A percentile compares a stretch with the other conserved stretches of the same genome.
Conservation (phyloP, 2,888 invertebrate genomes). For the Chirona hameri region DNA sequence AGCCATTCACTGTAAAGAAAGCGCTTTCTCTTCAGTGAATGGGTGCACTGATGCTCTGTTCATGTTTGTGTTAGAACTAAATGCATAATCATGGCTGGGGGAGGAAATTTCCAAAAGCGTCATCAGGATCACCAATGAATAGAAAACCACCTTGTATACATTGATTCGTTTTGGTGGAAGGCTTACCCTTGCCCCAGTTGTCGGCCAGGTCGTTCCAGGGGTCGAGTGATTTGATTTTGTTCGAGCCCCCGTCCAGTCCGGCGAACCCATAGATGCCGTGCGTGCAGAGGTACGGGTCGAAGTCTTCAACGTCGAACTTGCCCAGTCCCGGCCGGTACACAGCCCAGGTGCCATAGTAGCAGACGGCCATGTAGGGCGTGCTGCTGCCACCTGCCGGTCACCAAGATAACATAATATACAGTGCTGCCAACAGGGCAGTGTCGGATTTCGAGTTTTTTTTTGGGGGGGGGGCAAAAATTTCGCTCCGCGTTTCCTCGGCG, state of each 20-base stretch:
- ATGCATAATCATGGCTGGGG: too few relatives aligned
- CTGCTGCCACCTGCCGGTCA: background rate
- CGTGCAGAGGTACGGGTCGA: constrained; percentile 66
- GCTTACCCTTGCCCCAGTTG: background rate
- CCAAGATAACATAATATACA: too few relatives aligned
- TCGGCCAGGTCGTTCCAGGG: constrained; percentile 10
- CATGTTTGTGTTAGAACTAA: background rate
- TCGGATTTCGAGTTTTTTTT: too few relatives aligned
- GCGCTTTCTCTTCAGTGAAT: too few relatives aligned
- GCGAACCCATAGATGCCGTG: constrained; percentile 71
- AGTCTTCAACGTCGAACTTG: constrained; percentile 61
- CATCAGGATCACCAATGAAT: background rate
- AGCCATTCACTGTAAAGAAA: too few relatives aligned
- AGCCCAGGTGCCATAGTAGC: constrained; percentile 39
- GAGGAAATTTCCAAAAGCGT: too few relatives aligned
- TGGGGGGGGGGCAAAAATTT: too few relatives aligned
- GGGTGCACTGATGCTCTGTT: too few relatives aligned
- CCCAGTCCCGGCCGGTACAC: constrained; percentile 61
- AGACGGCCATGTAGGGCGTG: constrained; percentile 29
- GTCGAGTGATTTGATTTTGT: constrained; percentile 42
- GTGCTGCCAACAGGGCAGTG: too few relatives aligned
- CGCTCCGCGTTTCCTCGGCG: too few relatives aligned
- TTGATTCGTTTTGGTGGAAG: background rate
- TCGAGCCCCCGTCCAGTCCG: constrained; percentile 56
- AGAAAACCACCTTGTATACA: too few relatives aligned